Conservation (phyloP, 1,140 invertebrate species). For the Drosophila kurseongensis region DNA sequence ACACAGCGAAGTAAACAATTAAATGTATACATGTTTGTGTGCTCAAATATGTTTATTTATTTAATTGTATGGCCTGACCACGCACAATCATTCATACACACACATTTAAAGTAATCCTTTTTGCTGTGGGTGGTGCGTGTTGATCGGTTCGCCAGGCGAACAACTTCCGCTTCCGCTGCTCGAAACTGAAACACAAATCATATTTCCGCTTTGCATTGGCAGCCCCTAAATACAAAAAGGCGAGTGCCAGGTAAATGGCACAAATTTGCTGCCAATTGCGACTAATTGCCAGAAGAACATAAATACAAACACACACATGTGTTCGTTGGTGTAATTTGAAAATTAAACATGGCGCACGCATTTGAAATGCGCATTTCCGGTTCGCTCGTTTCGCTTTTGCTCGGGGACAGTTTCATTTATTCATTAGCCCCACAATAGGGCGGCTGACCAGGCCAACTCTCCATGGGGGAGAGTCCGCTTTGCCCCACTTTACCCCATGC, state of each 20-base stretch:
- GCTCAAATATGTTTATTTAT: slow-evolving; percentile 25
- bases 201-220: slow-evolving; percentile 61
- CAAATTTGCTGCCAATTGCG: slow-evolving; percentile 52
- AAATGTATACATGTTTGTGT: slow-evolving; percentile 17
- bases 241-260: slow-evolving; percentile 37
- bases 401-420: slow-evolving; percentile 32
- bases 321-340: slow-evolving; percentile 50
- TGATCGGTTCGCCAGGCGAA: slow-evolving; percentile 41
- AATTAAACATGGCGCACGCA: slow-evolving; percentile 66
- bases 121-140: background rate
- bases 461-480: slow-evolving; percentile 20
- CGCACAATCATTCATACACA: background rate
- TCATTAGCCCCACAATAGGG: slow-evolving; percentile 33
- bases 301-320: slow-evolving; percentile 5
- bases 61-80: slow-evolving; percentile 24
- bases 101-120: slow-evolving; percentile 20
- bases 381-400: slow-evolving; percentile 4
- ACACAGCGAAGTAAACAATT: slow-evolving; percentile 26
- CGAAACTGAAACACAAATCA: slow-evolving; percentile 63
- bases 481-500: slow-evolving; percentile 40
- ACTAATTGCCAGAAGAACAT: slow-evolving; percentile 24
- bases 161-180: slow-evolving; percentile 70
- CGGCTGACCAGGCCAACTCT: slow-evolving; percentile 22
- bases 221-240: slow-evolving; percentile 19
- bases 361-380: slow-evolving; percentile 64